These are phyloP conservation scores for Chionis minor DNA, from an alignment of 2,113 vertebrate genomes.

Conservation along the genomic window DNA sequence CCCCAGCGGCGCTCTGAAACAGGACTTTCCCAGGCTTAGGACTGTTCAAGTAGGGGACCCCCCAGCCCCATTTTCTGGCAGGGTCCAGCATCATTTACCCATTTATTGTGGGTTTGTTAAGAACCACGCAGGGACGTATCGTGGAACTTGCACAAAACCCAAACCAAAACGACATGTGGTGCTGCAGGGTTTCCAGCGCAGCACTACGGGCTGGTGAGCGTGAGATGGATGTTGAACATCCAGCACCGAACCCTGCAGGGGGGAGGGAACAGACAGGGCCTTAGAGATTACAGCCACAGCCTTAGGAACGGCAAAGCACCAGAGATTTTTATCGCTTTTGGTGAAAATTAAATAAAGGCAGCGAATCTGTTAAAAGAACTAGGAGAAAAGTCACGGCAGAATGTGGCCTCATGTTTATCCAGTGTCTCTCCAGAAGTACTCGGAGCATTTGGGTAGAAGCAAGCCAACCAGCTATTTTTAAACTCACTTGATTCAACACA, in stretches of 20 bases:
- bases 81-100: not conserved
- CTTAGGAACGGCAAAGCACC: not conserved
- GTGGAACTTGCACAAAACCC: not conserved
- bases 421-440: not conserved
- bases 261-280: not conserved
- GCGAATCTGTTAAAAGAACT: not conserved
- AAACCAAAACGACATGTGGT: not conserved
- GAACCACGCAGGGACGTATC: not conserved
- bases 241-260: not conserved
- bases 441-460: not conserved
- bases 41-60: not conserved
- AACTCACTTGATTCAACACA: conserved; percentile 22
- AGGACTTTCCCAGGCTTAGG: not conserved
- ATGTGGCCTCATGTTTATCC: conserved; percentile 13
- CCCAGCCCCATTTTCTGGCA: not conserved
- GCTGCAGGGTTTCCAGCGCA: not conserved
- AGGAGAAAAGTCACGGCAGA: not conserved
- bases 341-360: conserved; percentile 7
- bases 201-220: not conserved
- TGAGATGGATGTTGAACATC: not conserved
- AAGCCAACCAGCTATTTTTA: conserved; percentile 23
- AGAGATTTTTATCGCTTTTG: not conserved
- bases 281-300: not conserved
- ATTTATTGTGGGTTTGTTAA: not conserved
- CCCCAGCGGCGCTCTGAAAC: not conserved